These are phyloP conservation scores for Phymanthus crucifer DNA, from an alignment of 92 coral and sea anemone genomes.

Conservation along the genomic window DNA sequence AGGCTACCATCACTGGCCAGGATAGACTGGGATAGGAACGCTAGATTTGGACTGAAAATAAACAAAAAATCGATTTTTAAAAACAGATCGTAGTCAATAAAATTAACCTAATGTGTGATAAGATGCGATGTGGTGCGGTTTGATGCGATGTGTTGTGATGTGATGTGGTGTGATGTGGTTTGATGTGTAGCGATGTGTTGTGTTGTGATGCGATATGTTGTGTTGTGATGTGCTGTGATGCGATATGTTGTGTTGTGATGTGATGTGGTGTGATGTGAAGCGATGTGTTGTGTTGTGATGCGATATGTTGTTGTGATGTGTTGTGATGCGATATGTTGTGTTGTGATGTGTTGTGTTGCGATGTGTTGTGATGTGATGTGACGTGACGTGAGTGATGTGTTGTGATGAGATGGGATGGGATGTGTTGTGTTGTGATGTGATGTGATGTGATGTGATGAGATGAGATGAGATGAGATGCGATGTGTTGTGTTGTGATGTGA, in stretches of 20 bases:
- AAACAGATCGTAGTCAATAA: neutral
- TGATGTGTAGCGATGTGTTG: no score
- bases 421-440: neutral
- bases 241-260: neutral
- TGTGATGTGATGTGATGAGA: neutral
- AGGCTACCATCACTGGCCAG: slow-evolving; percentile 93
- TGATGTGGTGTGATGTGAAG: neutral
- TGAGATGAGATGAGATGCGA: no score
- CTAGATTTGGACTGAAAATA: slow-evolving; percentile 82
- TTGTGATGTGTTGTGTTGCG: neutral
- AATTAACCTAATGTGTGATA: no score
- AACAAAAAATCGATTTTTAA: slow-evolving; percentile 22
- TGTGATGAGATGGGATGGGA: neutral
- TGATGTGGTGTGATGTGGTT: no score
- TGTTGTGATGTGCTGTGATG: no score
- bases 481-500: no score
- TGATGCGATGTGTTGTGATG: no score
- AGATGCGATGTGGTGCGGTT: neutral
- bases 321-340: neutral
- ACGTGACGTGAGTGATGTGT: neutral
- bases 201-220: no score
- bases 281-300: neutral
- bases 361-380: neutral
- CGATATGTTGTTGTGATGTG: neutral
- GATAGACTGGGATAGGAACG: slow-evolving; percentile 93